These are phyloP conservation scores for Parotia lawesii DNA, from an alignment of 2,113 vertebrate species.

Conservation along the genomic window DNA sequence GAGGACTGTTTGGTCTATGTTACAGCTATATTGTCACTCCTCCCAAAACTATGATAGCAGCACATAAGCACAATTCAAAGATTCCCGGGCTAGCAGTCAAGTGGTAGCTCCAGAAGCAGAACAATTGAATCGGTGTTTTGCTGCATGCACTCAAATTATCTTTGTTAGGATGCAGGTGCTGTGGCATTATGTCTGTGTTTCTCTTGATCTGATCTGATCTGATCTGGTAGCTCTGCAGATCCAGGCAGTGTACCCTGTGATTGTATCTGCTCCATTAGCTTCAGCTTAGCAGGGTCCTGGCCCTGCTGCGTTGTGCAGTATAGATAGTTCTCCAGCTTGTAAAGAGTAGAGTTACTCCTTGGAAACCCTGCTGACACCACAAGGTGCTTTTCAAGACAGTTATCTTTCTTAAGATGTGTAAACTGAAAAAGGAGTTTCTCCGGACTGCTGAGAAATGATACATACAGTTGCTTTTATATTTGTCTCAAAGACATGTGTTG, in stretches of 20 bases:
- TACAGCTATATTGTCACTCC: not conserved
- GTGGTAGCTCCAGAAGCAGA: not conserved
- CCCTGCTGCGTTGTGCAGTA: not conserved
- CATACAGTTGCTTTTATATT: not conserved
- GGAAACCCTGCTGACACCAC: not conserved
- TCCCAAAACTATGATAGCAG: not conserved
- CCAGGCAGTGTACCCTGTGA: not conserved
- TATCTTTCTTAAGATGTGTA: not conserved
- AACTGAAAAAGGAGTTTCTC: not conserved
- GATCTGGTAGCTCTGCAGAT: not conserved
- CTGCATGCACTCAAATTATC: not conserved
- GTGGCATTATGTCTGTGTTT: not conserved
- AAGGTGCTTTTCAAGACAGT: not conserved
- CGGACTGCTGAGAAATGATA: not conserved
- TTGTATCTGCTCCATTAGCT: not conserved
- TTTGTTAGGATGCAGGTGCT: not conserved
- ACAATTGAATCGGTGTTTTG: not conserved
- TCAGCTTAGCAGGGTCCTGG: not conserved
- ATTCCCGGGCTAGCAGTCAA: not conserved
- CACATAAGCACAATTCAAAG: not conserved
- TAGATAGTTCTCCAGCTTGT: not conserved
- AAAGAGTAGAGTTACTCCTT: not conserved
- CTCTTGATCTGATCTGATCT: not conserved
- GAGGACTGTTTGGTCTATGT: not conserved
- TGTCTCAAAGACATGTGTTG: not conserved